phyloP scores from a whole-genome alignment of 2,113 vertebrate species.

The Alosa alosa region DNA sequence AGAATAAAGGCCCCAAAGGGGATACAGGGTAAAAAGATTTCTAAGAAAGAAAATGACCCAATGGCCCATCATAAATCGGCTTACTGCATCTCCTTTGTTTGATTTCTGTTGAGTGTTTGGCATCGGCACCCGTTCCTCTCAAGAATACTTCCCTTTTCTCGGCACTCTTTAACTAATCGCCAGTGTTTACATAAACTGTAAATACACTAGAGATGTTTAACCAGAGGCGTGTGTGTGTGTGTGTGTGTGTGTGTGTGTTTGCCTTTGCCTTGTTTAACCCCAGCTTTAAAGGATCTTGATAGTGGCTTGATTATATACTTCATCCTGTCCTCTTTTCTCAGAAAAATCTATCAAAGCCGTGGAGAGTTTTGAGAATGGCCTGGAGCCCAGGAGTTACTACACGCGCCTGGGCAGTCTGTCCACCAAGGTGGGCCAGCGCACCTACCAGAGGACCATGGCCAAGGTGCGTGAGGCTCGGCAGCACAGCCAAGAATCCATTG shows the following conservation, averaged over 20 bases:
- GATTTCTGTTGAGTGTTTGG: background rate
- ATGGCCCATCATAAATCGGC: background rate
- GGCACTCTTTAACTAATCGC: background rate
- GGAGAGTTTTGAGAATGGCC: constrained; percentile 72
- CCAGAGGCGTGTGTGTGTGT: background rate
- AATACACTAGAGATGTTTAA: background rate
- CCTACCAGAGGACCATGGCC: constrained; percentile 79
- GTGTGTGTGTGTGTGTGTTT: background rate
- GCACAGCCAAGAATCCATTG: constrained; percentile 80
- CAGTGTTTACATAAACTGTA: background rate
- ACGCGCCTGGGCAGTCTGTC: constrained; percentile 85
- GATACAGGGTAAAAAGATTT: background rate
- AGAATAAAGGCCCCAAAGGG: background rate
- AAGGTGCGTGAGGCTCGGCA: constrained; percentile 77
- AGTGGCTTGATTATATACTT: background rate
- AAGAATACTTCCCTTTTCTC: background rate
- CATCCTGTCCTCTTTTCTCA: constrained; percentile 43
- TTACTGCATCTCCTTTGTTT: background rate
- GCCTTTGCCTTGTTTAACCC: background rate
- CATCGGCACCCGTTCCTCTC: background rate
- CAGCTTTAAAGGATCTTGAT: background rate
- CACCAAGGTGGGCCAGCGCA: constrained; percentile 78
- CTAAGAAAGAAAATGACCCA: background rate
- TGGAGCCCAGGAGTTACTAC: constrained; percentile 78
- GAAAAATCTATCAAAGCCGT: constrained; percentile 76